Evolutionary conservation across 2,888 invertebrate genomes (phyloP), one percentile per base, ranked within the genome.

Genomic region (Chrysina gloriosa): DNA sequence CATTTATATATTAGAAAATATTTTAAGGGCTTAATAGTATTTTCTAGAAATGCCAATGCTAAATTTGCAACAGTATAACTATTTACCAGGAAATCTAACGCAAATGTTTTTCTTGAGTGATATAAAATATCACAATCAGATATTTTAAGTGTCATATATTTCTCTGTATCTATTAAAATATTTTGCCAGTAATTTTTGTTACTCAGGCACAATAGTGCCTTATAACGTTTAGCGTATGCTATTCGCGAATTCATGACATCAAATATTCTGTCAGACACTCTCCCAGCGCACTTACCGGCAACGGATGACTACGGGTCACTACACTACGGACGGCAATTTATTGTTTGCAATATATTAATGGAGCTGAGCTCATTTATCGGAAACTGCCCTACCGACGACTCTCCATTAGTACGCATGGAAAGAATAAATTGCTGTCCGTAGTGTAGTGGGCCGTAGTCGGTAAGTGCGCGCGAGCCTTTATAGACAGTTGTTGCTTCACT

Each of bases 41-140:
- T 42, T 42, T 3, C 7, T 45, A 71, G 71, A 16, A 72, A 58
- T 42, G 69, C 69, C 5, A 39, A 47, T 2, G 68, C 69, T 39
- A 73, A 61, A 25, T 21, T 16, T 16, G 67, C 31, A 3, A 66
- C 66, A 45, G 69, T 73, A 14, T 70, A 7, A 65, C 70, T 72
- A 11, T 68, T 70, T 16, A 69, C 7, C 7, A 72, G 68, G 47
- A 73, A 74, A 29, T 71, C 70, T 25, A 73, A 9, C 3, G 72
- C 71, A 70, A 75, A 74, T 27, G 74, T 73, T 69, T 73, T 73
- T 7, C 70, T 23, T 2, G 16, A 11, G 42, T 72, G 70, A 6
- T 48, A 14, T 34, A 72, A 27, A 9, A 72, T 27, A 1, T 47
- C 31, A 25, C 48, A 58, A 4, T 67, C 68, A 56, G 70, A 70